Conservation (phyloP, 1,140 invertebrate species). For the Elysia chlorotica region DNA sequence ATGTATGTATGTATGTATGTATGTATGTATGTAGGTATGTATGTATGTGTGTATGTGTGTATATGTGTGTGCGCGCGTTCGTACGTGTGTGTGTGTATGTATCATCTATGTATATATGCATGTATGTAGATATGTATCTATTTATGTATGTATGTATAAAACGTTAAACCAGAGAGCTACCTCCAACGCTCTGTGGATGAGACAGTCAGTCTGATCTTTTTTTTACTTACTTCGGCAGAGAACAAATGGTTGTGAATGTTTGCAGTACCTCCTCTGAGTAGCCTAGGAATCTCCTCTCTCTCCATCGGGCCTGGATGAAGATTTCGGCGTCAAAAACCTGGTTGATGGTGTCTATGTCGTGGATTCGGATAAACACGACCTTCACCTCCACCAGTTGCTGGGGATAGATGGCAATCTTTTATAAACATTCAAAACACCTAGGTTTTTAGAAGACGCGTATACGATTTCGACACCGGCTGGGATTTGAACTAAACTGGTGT, state of each 20-base stretch:
- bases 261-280: background rate
- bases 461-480: no score
- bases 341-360: slow-evolving; percentile 1
- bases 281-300: slow-evolving; percentile 1
- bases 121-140: background rate
- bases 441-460: no score
- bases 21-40: no score
- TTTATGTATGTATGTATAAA: background rate
- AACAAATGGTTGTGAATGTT: background rate
- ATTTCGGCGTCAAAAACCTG: slow-evolving; percentile 14
- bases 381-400: no score
- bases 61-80: no score
- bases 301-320: slow-evolving; percentile 8
- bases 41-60: no score
- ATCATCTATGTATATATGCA: background rate
- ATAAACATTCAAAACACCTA: no score
- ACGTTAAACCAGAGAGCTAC: background rate
- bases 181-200: background rate
- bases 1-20: no score
- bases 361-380: slow-evolving; percentile 9
- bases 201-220: background rate
- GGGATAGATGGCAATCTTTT: no score
- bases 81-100: no score
- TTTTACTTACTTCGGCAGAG: background rate
- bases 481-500: no score